These are phyloP conservation scores for Gasterosteus aculeatus DNA, from an alignment of 2,113 vertebrate genomes.

Conservation along the genomic window DNA sequence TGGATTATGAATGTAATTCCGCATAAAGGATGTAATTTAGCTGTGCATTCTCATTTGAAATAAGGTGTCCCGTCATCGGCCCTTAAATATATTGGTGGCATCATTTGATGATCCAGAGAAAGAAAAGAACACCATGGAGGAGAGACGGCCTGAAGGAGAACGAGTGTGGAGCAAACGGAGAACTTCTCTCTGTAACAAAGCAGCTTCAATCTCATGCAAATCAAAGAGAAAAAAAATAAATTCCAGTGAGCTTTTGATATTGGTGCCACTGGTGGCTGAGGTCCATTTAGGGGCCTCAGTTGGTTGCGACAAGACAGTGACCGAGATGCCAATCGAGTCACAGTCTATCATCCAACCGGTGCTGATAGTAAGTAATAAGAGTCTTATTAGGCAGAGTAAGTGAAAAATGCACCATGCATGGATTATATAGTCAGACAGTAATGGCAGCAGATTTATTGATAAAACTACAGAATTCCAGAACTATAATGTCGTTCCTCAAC, in stretches of 20 bases:
- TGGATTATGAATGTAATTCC: background rate
- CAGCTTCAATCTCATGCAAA: slow-evolving; percentile 16
- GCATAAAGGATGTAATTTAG: background rate
- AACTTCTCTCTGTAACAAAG: slow-evolving; percentile 9
- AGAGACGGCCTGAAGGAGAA: slow-evolving; percentile 35
- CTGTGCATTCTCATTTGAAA: background rate
- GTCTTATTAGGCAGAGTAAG: background rate
- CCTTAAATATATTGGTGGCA: background rate
- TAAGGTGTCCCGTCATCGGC: background rate
- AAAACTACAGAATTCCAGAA: background rate
- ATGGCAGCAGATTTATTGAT: background rate
- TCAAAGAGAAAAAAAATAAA: background rate
- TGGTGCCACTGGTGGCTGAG: background rate
- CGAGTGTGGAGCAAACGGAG: slow-evolving; percentile 27
- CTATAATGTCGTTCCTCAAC: background rate
- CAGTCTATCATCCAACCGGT: background rate
- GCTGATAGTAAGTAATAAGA: background rate
- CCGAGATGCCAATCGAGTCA: background rate
- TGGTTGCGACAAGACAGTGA: background rate
- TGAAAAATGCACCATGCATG: background rate
- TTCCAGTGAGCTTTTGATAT: no score
- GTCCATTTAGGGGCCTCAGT: background rate
- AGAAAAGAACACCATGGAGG: slow-evolving; percentile 22
- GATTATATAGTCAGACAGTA: background rate
- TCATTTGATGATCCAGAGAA: slow-evolving; percentile 3